Percentiles rank a stretch among this genome's conserved stretches.
Evolutionary conservation across 2,113 vertebrate species (phyloP).

Genomic region (Corynorhinus townsendii): DNA sequence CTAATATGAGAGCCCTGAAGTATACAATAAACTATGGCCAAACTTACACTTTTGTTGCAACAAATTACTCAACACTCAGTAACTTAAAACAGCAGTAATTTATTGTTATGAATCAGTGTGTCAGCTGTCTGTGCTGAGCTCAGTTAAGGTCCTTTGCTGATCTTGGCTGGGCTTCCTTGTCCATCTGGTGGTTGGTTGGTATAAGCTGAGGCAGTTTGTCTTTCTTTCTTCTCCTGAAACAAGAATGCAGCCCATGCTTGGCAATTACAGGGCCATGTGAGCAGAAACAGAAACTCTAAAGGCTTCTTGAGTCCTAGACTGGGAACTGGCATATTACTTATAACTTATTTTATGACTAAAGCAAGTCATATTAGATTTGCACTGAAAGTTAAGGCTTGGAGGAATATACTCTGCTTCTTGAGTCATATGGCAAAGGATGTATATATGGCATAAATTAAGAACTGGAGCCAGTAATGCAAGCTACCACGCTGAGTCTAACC

Average conservation of each 20-base stretch:
- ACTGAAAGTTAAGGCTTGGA: neutral
- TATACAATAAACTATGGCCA: neutral
- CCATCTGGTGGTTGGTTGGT: neutral
- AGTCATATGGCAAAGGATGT: neutral
- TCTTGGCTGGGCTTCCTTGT: neutral
- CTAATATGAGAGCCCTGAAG: neutral
- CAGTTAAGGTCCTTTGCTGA: neutral
- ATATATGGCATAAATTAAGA: neutral
- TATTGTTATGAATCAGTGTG: neutral
- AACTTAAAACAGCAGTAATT: neutral
- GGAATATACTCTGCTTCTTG: neutral
- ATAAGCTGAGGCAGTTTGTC: neutral
- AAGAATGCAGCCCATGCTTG: neutral
- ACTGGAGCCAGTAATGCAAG: neutral
- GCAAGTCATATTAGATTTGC: neutral
- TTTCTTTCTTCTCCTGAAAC: neutral
- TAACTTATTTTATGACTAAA: neutral
- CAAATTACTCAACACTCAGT: neutral
- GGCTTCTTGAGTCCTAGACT: neutral
- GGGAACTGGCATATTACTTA: neutral
- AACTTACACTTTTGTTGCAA: neutral
- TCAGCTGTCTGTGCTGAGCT: neutral
- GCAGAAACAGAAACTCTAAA: neutral
- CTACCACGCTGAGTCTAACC: neutral
- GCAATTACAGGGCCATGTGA: neutral